Evolutionary conservation across 2,797 vertebrate species (phyloP), one percentile per base, ranked within the genome.

Genomic region (Enteromius anoplus): DNA sequence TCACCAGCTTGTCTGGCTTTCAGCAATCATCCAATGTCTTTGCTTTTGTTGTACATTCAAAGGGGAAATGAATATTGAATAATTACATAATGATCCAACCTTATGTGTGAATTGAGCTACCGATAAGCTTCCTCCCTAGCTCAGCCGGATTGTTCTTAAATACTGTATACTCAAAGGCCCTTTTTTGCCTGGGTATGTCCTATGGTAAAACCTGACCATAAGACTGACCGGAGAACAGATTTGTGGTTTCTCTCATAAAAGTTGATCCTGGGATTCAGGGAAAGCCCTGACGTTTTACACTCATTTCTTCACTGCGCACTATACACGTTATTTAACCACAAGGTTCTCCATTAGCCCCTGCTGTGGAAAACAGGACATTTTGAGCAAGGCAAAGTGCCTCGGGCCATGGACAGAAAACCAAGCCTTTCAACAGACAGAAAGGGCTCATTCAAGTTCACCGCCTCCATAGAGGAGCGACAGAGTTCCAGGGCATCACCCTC

Each of bases 371-470:
- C 85, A 84, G 53, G 83, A 87, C 80, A 84, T 92, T 92, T 89
- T 88, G 89, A 86, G 89, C 88, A 89, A 86, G 42, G 86, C 70
- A 85, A 76, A 80, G 87, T 91, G 88, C 85, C 82, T 51, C 12
- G 78, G 40, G 73, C 85, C 87, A 68, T 29, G 79, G 85, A 89
- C 88, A 92, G 62, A 84, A 90, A 85, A 72, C 66, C 78, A 78
- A 71, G 62, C 81, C 83, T 87, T 87, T 86, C 78, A 78, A 79
- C 84, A 78, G 79, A 80, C 85, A 70, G 81, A 83, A 85, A 73
- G 82, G 80, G 15, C 49, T 89, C 87, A 87, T 92, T 90, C 85
- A 90, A 90, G 86, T 86, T 90, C 85, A 68, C 83, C 85, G 85
- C 87, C 85, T 85, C 78, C 69, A 85, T 85, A 82, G 60, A 65